Evolutionary conservation across 1,140 invertebrate species (phyloP).

Genomic region (Drosophila ercepeae): DNA sequence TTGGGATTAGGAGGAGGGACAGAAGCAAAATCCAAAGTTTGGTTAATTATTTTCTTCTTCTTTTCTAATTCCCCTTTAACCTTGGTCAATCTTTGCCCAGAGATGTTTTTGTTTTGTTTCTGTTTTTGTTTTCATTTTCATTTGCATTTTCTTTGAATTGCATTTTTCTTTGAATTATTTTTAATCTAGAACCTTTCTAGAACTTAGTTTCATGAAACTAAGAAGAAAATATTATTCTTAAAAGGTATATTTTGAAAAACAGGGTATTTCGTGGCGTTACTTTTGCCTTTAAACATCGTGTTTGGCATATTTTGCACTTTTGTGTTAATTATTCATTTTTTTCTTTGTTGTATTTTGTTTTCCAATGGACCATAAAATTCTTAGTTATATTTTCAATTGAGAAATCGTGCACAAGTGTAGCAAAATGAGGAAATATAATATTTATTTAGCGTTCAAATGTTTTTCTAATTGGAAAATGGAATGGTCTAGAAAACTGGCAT

Average conservation of each 20-base stretch:
- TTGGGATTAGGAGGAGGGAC: neutral
- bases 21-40: conserved; percentile 21
- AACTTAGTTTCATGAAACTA: neutral
- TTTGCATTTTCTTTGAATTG: conserved; percentile 18
- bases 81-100: conserved; percentile 22
- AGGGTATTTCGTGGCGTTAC: neutral
- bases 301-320: conserved; percentile 27
- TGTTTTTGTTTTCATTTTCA: conserved; percentile 2
- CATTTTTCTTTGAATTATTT: neutral
- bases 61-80: neutral
- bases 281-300: neutral
- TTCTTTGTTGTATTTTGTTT: conserved; percentile 20
- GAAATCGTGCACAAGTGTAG: conserved; percentile 14
- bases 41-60: neutral
- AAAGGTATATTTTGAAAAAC: no score
- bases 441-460: neutral
- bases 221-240: neutral
- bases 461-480: neutral
- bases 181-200: neutral
- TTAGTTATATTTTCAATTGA: conserved; percentile 15
- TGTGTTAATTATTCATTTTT: conserved; percentile 21
- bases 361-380: neutral
- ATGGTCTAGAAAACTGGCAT: no score
- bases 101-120: neutral
- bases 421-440: no score